A percentile compares a stretch with the other conserved stretches of the same genome.
phyloP scores from a whole-genome alignment of 2,113 vertebrate species.

The Pluvianellus socialis region DNA sequence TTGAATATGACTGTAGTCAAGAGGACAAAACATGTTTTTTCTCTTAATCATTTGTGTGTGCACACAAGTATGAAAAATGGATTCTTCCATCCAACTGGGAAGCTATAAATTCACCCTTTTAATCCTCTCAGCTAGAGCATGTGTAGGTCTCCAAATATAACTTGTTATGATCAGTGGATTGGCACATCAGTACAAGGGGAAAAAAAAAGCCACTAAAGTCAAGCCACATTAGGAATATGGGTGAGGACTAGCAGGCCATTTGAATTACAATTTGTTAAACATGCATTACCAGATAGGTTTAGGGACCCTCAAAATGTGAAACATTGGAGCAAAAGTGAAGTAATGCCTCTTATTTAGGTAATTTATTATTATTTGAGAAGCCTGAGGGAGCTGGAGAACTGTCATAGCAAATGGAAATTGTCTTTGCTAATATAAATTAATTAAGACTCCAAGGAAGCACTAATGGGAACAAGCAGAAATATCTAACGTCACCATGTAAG shows the following conservation, averaged over 20 bases:
- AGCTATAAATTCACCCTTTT: constrained; percentile 24
- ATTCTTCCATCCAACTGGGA: constrained; percentile 8
- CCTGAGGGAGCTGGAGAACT: constrained; percentile 34
- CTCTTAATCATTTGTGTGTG: constrained; percentile 9
- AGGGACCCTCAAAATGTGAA: neutral
- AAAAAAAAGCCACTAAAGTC: neutral
- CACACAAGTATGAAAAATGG: constrained; percentile 9
- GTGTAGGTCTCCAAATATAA: constrained; percentile 26
- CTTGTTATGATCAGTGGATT: constrained; percentile 25
- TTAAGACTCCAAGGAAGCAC: constrained; percentile 40
- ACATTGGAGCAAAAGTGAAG: neutral
- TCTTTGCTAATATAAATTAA: constrained; percentile 61
- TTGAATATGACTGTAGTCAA: neutral
- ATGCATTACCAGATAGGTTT: neutral
- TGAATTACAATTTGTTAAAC: constrained; percentile 8
- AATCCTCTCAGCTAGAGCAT: neutral
- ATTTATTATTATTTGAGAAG: constrained; percentile 54
- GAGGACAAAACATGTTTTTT: neutral
- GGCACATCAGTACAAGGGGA: neutral
- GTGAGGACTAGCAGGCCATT: neutral
- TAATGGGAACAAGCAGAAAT: constrained; percentile 47
- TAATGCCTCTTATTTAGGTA: constrained; percentile 20
- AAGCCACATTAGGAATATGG: neutral
- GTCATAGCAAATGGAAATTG: constrained; percentile 44
- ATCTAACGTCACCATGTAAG: neutral